phyloP scores from a whole-genome alignment of 2,888 invertebrate species.

The Dione juno region DNA sequence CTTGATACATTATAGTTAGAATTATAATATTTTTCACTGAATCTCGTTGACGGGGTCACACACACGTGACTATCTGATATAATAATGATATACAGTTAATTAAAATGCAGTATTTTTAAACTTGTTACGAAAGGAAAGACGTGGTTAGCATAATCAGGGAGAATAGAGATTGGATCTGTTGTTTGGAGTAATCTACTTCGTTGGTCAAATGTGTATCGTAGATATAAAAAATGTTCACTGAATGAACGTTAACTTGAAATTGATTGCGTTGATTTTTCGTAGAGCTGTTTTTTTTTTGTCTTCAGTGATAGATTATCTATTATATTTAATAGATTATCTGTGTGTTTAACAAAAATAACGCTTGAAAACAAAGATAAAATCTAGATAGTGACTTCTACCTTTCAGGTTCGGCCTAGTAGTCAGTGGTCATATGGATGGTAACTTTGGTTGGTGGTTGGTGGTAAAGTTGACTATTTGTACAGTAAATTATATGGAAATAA shows the following conservation, averaged over 20 bases:
- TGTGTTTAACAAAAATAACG: no score
- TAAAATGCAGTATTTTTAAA: conserved; percentile 35
- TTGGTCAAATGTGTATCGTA: not conserved
- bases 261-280: not conserved
- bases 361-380: no score
- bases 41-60: conserved; percentile 38
- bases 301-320: no score
- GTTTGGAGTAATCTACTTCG: not conserved
- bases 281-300: not conserved
- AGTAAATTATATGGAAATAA: no score
- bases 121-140: conserved; percentile 26
- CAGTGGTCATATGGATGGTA: no score
- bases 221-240: not conserved
- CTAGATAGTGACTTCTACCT: no score
- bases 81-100: conserved; percentile 43
- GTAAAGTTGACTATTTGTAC: no score
- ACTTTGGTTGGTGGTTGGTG: no score
- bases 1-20: conserved; percentile 63
- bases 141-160: conserved; percentile 36
- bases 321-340: no score
- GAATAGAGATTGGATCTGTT: conserved; percentile 19
- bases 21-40: conserved; percentile 21
- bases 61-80: conserved; percentile 43
- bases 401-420: no score
- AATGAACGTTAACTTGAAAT: not conserved